Evolutionary conservation across 2,888 invertebrate species (phyloP).

Genomic region (Malthinus flaveolus): DNA sequence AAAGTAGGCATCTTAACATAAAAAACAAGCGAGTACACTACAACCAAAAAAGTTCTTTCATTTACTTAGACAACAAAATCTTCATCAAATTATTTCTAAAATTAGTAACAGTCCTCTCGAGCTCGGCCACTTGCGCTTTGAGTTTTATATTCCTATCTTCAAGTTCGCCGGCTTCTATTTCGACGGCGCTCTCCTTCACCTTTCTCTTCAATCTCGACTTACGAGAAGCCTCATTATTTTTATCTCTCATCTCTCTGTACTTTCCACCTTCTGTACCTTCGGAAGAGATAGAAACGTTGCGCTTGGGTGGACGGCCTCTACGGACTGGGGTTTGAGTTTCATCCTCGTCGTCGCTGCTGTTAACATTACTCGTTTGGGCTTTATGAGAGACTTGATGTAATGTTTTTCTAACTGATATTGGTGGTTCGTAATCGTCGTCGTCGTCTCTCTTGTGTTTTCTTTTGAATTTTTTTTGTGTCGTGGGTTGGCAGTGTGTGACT

Average conservation of each 20-base stretch:
- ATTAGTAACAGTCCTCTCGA: slow-evolving; percentile 69
- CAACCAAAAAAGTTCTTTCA: not conserved
- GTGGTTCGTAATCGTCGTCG: slow-evolving; percentile 49
- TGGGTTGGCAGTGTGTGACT: not conserved
- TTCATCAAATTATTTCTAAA: slow-evolving; percentile 68
- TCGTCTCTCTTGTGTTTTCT: slow-evolving; percentile 35
- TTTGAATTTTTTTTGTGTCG: slow-evolving; percentile 13
- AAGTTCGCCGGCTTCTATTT: slow-evolving; percentile 57
- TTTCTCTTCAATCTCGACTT: slow-evolving; percentile 74
- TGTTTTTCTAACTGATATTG: slow-evolving; percentile 28
- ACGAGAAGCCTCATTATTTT: slow-evolving; percentile 79
- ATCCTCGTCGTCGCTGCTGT: slow-evolving; percentile 26
- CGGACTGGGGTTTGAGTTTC: slow-evolving; percentile 32
- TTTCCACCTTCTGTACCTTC: slow-evolving; percentile 53
- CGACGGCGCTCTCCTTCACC: slow-evolving; percentile 57
- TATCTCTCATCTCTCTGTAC: slow-evolving; percentile 72
- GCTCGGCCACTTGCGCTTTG: slow-evolving; percentile 65
- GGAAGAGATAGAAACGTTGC: slow-evolving; percentile 54
- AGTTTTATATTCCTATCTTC: slow-evolving; percentile 67
- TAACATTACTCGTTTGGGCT: slow-evolving; percentile 27
- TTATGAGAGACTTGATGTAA: not conserved
- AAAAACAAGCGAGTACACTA: slow-evolving; percentile 1
- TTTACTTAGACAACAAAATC: slow-evolving; percentile 58
- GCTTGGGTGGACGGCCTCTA: slow-evolving; percentile 62
- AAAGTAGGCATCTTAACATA: not conserved